Evolutionary conservation across 2,797 vertebrate species (phyloP).

Genomic region (Notamacropus eugenii): DNA sequence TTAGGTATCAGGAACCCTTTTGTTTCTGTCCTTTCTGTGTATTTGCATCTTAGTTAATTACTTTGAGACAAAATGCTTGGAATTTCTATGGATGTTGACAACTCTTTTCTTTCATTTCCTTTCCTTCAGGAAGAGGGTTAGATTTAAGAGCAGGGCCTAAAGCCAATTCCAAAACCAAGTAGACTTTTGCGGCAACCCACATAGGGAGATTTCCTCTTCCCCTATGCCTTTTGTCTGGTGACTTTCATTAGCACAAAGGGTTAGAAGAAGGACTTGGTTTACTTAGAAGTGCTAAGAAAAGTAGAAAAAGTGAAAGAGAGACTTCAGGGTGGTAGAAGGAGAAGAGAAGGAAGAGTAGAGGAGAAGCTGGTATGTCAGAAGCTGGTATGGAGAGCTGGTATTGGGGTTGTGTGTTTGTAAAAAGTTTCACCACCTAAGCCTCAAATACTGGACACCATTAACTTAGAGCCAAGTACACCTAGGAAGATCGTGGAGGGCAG

Average conservation of each 20-base stretch:
- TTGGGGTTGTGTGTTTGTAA: background rate
- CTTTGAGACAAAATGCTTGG: constrained; percentile 11
- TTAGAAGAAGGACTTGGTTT: background rate
- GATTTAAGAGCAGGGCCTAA: background rate
- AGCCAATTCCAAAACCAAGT: background rate
- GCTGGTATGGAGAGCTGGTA: background rate
- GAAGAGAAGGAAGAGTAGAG: background rate
- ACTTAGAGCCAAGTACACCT: background rate
- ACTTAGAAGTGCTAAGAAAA: background rate
- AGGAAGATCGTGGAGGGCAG: background rate
- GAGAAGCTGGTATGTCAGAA: background rate
- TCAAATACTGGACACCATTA: background rate
- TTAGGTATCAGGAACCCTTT: constrained; percentile 23
- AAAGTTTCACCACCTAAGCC: background rate
- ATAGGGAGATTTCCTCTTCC: background rate
- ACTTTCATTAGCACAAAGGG: background rate
- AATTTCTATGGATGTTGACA: constrained; percentile 34
- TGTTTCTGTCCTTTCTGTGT: constrained; percentile 33
- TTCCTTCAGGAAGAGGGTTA: constrained; percentile 44
- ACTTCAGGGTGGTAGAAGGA: background rate
- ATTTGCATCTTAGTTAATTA: constrained; percentile 15
- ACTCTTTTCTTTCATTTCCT: constrained; percentile 21
- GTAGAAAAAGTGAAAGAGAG: background rate
- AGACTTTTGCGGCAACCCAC: background rate
- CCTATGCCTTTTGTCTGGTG: background rate